Conservation (phyloP, 2,113 vertebrate genomes). For the Sialia sialis region DNA sequence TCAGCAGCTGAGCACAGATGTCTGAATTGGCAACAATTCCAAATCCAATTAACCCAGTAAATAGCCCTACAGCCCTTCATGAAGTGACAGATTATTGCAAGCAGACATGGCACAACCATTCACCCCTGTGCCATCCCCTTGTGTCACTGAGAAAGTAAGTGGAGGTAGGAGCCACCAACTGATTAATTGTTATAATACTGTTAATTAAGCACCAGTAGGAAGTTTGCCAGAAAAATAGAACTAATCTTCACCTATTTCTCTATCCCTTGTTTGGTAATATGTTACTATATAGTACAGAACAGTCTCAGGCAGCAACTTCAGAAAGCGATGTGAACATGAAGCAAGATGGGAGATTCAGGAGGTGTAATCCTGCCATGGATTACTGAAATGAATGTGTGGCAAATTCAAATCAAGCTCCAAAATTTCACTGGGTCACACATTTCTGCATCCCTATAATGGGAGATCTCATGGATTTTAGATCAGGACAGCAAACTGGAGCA, state of each 20-base stretch:
- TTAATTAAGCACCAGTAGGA: background rate
- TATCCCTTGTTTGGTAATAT: background rate
- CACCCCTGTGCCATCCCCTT: background rate
- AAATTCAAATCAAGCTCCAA: background rate
- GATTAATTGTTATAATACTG: background rate
- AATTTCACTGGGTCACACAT: background rate
- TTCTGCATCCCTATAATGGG: background rate
- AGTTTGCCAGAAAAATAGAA: background rate
- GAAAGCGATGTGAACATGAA: background rate
- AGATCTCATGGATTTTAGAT: rapidly evolving
- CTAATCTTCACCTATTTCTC: background rate
- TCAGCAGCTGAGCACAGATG: constrained; percentile 34
- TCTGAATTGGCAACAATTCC: constrained; percentile 10
- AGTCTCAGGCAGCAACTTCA: background rate
- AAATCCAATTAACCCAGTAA: constrained; percentile 67
- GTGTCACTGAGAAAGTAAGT: background rate
- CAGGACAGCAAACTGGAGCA: background rate
- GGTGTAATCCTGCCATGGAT: background rate
- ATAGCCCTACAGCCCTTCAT: constrained; percentile 14
- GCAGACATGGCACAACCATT: background rate
- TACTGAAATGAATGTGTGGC: background rate
- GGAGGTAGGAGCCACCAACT: background rate
- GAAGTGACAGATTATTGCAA: constrained; percentile 31
- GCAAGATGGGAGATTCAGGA: background rate
- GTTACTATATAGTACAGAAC: background rate